These are phyloP conservation scores for Phrynocephalus guinanensis DNA, from an alignment of 2,797 vertebrate genomes.

Conservation along the genomic window DNA sequence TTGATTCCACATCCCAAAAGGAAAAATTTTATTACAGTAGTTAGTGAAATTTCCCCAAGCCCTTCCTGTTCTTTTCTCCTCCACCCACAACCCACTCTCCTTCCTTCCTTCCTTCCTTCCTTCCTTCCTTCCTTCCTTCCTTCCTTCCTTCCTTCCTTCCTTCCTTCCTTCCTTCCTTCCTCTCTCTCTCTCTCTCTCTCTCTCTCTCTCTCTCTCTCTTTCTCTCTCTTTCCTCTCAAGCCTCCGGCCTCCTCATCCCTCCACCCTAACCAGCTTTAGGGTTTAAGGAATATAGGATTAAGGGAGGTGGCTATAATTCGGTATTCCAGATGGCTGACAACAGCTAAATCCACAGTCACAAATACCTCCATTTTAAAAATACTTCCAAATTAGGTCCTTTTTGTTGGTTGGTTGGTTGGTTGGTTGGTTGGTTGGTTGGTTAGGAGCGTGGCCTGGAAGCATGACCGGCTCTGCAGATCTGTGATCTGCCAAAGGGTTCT, in stretches of 20 bases:
- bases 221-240: constrained; percentile 38
- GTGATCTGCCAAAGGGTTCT: background rate
- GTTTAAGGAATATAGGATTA: constrained; percentile 84
- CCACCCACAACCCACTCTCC: background rate
- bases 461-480: background rate
- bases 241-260: constrained; percentile 72
- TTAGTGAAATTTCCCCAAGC: constrained; percentile 27
- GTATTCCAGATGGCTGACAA: constrained; percentile 84
- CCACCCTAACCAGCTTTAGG: constrained; percentile 82
- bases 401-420: constrained; percentile 48
- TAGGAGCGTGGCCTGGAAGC: too few species aligned
- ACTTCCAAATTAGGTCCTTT: constrained; percentile 75
- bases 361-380: constrained; percentile 76
- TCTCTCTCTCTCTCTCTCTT: background rate
- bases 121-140: too few species aligned
- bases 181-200: too few species aligned
- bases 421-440: background rate
- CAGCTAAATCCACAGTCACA: constrained; percentile 77
- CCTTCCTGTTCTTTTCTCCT: constrained; percentile 4
- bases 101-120: too few species aligned
- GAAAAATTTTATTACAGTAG: constrained; percentile 14
- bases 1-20: constrained; percentile 20
- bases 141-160: too few species aligned
- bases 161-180: too few species aligned
- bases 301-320: constrained; percentile 82